Percentiles rank a stretch among this genome's conserved stretches.
Evolutionary conservation across 1,140 invertebrate species (phyloP).

Genomic region (Diabrotica undecimpunctata): DNA sequence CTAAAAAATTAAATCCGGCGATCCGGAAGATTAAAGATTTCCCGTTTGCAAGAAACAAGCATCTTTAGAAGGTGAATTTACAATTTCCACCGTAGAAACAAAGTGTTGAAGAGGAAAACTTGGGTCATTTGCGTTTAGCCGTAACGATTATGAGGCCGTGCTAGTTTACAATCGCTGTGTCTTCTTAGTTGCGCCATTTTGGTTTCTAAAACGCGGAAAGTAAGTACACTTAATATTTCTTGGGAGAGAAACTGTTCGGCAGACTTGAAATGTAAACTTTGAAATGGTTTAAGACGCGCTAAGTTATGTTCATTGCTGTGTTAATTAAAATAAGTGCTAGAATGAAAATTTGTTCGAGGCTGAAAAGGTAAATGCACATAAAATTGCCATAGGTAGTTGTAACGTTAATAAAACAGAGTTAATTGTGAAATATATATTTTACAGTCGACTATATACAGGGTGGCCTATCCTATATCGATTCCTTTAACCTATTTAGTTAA

Average conservation of each 20-base stretch:
- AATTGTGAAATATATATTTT: too few species aligned
- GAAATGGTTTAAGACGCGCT: not conserved
- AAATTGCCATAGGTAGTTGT: too few species aligned
- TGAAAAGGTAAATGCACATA: too few species aligned
- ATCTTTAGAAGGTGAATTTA: not conserved
- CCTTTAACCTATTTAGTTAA: too few species aligned
- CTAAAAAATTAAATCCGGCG: too few species aligned
- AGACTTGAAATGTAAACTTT: not conserved
- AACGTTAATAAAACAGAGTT: too few species aligned
- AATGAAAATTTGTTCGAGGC: too few species aligned
- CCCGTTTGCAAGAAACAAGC: not conserved
- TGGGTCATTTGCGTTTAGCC: constrained; percentile 1
- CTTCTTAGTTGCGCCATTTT: not conserved
- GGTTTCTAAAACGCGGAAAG: not conserved
- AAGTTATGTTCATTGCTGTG: too few species aligned
- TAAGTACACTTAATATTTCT: not conserved
- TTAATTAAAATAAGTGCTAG: too few species aligned
- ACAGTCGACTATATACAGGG: too few species aligned
- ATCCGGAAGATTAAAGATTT: too few species aligned
- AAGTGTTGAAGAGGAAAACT: constrained; percentile 1
- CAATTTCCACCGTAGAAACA: not conserved
- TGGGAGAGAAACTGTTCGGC: not conserved
- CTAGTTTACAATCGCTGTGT: not conserved
- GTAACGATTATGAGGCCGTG: not conserved
- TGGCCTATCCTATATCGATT: too few species aligned